Evolutionary conservation across 2,888 invertebrate species (phyloP).

Genomic region (Willowsia nigromaculata): DNA sequence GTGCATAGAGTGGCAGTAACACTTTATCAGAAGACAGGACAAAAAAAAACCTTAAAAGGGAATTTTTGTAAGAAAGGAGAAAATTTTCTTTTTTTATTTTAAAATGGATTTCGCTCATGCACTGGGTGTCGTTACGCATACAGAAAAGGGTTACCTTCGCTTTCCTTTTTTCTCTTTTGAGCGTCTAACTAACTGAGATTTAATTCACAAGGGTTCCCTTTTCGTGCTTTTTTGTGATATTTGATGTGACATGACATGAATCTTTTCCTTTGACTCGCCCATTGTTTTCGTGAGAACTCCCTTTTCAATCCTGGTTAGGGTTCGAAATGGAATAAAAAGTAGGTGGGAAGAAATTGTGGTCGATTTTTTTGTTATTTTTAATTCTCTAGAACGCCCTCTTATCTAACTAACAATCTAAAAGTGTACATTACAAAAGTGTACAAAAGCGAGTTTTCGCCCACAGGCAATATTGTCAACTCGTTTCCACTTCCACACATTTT

Average conservation of each 20-base stretch:
- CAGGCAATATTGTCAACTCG: neutral
- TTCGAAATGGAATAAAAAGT: neutral
- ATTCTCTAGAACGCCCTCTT: too few relatives aligned
- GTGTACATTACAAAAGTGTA: neutral
- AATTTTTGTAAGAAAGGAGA: neutral
- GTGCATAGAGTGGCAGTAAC: neutral
- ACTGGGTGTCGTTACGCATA: neutral
- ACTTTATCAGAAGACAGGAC: neutral
- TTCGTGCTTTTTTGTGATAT: constrained; percentile 27
- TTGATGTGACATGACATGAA: constrained; percentile 25
- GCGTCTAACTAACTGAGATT: neutral
- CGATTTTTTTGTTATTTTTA: neutral
- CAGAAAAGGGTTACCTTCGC: neutral
- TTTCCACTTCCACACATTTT: neutral
- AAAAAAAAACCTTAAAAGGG: neutral
- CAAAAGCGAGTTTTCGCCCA: neutral
- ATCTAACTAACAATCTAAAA: neutral
- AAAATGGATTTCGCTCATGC: neutral
- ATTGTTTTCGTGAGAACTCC: neutral
- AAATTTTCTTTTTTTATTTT: neutral
- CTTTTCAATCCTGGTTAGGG: neutral
- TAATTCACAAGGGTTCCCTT: constrained; percentile 16
- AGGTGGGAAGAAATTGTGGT: neutral
- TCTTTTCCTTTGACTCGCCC: neutral
- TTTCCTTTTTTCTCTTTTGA: neutral